A percentile compares a stretch with the other conserved stretches of the same genome.
Conservation (phyloP, 2,888 invertebrate species). For the Hypena proboscidalis region DNA sequence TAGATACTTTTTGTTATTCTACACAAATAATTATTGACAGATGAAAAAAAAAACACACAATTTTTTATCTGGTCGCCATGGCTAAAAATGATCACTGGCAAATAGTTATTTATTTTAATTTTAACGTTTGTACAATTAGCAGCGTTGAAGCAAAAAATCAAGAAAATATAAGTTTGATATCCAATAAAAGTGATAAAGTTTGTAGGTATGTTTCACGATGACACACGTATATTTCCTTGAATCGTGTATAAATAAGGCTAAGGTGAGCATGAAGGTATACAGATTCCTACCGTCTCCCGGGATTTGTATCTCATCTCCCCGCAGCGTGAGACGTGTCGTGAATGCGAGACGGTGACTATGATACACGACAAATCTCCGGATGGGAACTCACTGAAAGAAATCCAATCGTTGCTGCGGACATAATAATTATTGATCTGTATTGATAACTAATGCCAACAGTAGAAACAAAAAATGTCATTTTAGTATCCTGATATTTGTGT, state of each 20-base stretch:
- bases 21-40: too few species aligned
- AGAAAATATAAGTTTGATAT: not conserved
- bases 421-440: too few species aligned
- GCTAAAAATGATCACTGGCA: not conserved
- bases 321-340: constrained; percentile 71
- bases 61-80: constrained; percentile 1
- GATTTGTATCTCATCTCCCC: constrained; percentile 80
- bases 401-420: constrained; percentile 31
- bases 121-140: constrained; percentile 12
- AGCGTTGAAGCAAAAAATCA: constrained; percentile 2
- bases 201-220: constrained; percentile 50
- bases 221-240: constrained; percentile 68
- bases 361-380: constrained; percentile 45
- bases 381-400: constrained; percentile 42
- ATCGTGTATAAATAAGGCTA: constrained; percentile 72
- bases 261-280: constrained; percentile 70
- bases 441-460: constrained; percentile 21
- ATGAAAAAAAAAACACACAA: constrained; percentile 15
- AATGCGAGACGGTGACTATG: constrained; percentile 59
- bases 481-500: too few species aligned
- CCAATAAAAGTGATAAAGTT: too few species aligned
- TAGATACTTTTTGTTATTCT: too few species aligned
- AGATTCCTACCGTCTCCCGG: constrained; percentile 71
- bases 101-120: constrained; percentile 16
- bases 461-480: too few species aligned